Percentiles rank a stretch among this genome's conserved stretches.
These are phyloP conservation scores for Eufriesea mexicana DNA, from an alignment of 1,140 invertebrate genomes.

Conservation along the genomic window DNA sequence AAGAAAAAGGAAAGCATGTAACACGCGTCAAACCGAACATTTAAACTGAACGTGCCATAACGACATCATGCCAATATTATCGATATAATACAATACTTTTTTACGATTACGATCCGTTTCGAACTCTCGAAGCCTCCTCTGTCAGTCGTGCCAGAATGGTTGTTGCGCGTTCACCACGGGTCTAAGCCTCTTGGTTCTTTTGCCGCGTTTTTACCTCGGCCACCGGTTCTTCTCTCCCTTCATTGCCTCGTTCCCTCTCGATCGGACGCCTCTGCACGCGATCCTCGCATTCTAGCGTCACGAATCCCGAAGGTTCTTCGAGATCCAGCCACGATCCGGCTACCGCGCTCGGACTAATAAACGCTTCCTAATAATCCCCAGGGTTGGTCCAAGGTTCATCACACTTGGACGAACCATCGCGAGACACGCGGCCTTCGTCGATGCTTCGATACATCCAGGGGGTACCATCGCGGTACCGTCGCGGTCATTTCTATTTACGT, in stretches of 20 bases:
- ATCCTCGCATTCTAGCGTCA: neutral
- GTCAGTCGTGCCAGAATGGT: slow-evolving; percentile 58
- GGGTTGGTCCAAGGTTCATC: neutral
- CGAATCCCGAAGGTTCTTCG: neutral
- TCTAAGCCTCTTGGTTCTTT: slow-evolving; percentile 22
- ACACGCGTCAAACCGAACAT: slow-evolving; percentile 76
- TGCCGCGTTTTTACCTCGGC: slow-evolving; percentile 30
- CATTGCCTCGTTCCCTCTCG: slow-evolving; percentile 48
- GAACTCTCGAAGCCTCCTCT: slow-evolving; percentile 62
- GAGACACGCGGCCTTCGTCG: neutral
- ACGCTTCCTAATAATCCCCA: neutral
- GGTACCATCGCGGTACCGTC: no score
- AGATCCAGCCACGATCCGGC: neutral
- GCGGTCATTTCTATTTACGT: no score
- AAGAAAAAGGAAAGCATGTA: slow-evolving; percentile 54
- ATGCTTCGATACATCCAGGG: neutral
- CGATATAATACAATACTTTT: slow-evolving; percentile 75
- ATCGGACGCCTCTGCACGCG: slow-evolving; percentile 27
- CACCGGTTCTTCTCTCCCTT: slow-evolving; percentile 15
- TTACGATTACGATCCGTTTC: slow-evolving; percentile 72
- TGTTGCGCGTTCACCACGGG: slow-evolving; percentile 10
- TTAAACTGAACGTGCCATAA: slow-evolving; percentile 80
- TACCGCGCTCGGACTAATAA: neutral
- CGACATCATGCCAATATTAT: slow-evolving; percentile 81
- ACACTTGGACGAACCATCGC: neutral